phyloP scores from a whole-genome alignment of 2,888 invertebrate species.

The Drosophila percnosoma region DNA sequence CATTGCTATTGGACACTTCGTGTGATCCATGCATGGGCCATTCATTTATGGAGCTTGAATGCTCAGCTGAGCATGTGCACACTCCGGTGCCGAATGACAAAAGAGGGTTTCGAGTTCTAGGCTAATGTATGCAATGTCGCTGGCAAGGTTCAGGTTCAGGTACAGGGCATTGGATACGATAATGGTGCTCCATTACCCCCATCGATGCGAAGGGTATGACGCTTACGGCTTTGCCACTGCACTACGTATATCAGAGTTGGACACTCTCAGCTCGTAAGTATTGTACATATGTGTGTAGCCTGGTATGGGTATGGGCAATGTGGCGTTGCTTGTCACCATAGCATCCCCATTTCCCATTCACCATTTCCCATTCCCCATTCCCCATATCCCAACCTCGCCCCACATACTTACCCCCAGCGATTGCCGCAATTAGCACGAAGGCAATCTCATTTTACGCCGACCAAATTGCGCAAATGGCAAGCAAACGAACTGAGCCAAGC shows the following conservation, averaged over 20 bases:
- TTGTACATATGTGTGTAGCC: constrained; percentile 20
- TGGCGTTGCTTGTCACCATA: constrained; percentile 64
- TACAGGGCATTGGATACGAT: constrained; percentile 23
- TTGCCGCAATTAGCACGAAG: constrained; percentile 76
- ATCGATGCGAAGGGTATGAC: constrained; percentile 50
- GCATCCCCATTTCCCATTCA: constrained; percentile 40
- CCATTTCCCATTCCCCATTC: constrained; percentile 5
- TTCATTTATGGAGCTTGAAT: constrained; percentile 19
- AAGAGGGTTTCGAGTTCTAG: constrained; percentile 55
- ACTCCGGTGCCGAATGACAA: constrained; percentile 33
- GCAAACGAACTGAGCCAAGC: constrained; percentile 55
- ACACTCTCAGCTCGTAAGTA: constrained; percentile 14
- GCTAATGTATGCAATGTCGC: constrained; percentile 40
- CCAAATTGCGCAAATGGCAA: constrained; percentile 76
- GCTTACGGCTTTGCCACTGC: constrained; percentile 29
- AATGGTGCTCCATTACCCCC: constrained; percentile 45
- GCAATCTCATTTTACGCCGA: constrained; percentile 79
- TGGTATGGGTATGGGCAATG: constrained; percentile 28
- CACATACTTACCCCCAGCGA: constrained; percentile 51
- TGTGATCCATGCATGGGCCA: constrained; percentile 7
- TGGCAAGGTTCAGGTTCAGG: constrained; percentile 41
- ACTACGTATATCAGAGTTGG: constrained; percentile 11
- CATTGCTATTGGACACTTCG: constrained; percentile 16
- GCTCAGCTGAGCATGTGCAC: constrained; percentile 42
- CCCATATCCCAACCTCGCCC: constrained; percentile 16